Conservation (phyloP, 2,113 vertebrate genomes). For the Todiramphus saurophagus region DNA sequence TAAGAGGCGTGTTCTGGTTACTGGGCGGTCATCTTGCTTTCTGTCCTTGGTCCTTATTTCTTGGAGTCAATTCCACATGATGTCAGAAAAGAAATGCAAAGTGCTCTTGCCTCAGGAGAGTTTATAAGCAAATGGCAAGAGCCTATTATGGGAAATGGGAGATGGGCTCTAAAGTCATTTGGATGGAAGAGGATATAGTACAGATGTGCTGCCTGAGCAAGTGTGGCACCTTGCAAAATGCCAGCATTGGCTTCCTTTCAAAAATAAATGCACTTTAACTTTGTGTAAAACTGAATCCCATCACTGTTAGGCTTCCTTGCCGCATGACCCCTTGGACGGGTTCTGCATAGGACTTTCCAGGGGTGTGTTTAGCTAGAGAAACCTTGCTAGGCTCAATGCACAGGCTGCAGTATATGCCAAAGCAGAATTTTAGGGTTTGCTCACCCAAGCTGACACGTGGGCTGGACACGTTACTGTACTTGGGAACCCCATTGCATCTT, state of each 20-base stretch:
- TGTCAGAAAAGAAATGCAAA: background rate
- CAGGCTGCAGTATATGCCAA: background rate
- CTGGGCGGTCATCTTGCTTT: background rate
- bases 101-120: background rate
- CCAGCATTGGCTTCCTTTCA: background rate
- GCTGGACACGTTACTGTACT: background rate
- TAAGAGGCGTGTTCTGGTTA: background rate
- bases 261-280: background rate
- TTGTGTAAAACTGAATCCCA: background rate
- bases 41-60: background rate
- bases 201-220: background rate
- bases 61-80: background rate
- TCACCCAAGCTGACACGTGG: accelerated
- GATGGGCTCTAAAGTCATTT: background rate
- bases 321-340: accelerated
- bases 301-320: background rate
- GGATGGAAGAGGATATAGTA: background rate
- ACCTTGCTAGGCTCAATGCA: background rate
- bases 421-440: background rate
- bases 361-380: background rate
- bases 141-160: background rate
- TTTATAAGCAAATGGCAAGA: background rate
- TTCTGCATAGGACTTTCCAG: background rate
- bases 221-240: background rate
- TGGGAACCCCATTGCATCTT: background rate